Evolutionary conservation across 2,113 vertebrate species (phyloP), one percentile per base, ranked within the genome.

Genomic region (Nesogale talazaci): DNA sequence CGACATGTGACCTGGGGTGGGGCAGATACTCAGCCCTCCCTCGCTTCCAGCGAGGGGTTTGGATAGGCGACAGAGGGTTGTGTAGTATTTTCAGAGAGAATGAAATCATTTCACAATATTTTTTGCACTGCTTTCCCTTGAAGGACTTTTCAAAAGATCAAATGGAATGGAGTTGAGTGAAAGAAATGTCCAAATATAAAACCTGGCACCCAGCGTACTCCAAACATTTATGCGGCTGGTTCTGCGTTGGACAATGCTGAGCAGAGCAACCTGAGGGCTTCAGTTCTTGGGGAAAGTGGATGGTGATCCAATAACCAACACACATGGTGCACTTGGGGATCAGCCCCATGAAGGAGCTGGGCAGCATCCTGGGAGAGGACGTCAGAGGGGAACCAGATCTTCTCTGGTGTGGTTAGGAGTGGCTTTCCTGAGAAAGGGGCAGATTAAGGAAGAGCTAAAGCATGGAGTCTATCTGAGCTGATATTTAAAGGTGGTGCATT

Each of bases 81-180:
- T n/a, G n/a, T n/a, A n/a, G n/a, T n/a, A n/a, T n/a, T n/a, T n/a
- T 94, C 76, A 85, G 83, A 36, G 56, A 76, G 61, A 52, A 86
- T 52, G 27, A 74, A 88, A 69, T 38, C 52, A 69, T 52, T 86
- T 75, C 52, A 65, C 20, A 20, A 77, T 10, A 12, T 79, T 69
- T 57, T 17, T 52, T 74, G 19, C 56, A 76, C 90, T 84, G n/a
- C 70, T 77, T 86, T 23, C 17, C 59, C 81, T 46, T 89, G 87
- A 78, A 75, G 88, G 59, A 85, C 59, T 89, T 91, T 83, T 67
- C 80, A 52, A 83, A 86, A 56, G 72, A 36, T 77, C 83, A 81
- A 61, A 67, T 94, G 5, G 59, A 59, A 42, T 61, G 9, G 56
- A 85, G 61, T 15, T 63, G 72, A 86, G 70, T 88, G 63, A 90